phyloP scores from a whole-genome alignment of 2,888 invertebrate genomes.

The Macrophya annulata region DNA sequence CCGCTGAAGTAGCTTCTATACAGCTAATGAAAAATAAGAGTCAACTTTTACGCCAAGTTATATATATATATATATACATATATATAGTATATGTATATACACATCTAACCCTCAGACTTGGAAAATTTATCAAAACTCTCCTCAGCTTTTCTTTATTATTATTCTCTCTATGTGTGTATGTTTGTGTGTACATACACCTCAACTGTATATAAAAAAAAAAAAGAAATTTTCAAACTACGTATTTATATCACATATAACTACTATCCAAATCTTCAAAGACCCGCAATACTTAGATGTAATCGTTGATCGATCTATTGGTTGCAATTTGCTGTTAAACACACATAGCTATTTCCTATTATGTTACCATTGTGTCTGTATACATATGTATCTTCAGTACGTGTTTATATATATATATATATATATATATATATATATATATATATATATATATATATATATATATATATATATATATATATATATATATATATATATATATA shows the following conservation, averaged over 20 bases:
- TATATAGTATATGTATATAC: not conserved
- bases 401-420: not conserved
- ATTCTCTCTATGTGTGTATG: not conserved
- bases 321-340: slow-evolving; percentile 13
- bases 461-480: not conserved
- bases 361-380: not conserved
- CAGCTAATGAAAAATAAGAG: slow-evolving; percentile 43
- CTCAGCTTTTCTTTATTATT: not conserved
- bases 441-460: not conserved
- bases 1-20: not conserved
- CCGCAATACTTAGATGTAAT: not conserved
- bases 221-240: not conserved
- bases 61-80: not conserved
- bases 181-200: not conserved
- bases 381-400: too few species aligned
- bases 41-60: slow-evolving; percentile 2
- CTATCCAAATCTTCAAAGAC: not conserved
- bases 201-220: not conserved
- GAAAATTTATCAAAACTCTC: slow-evolving; percentile 18
- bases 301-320: slow-evolving; percentile 5
- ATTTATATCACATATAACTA: not conserved
- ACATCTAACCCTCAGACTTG: not conserved
- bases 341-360: not conserved
- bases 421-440: not conserved
- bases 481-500: not conserved